phyloP scores from a whole-genome alignment of 2,888 invertebrate genomes.

The Caenorhabditis doughertyi region DNA sequence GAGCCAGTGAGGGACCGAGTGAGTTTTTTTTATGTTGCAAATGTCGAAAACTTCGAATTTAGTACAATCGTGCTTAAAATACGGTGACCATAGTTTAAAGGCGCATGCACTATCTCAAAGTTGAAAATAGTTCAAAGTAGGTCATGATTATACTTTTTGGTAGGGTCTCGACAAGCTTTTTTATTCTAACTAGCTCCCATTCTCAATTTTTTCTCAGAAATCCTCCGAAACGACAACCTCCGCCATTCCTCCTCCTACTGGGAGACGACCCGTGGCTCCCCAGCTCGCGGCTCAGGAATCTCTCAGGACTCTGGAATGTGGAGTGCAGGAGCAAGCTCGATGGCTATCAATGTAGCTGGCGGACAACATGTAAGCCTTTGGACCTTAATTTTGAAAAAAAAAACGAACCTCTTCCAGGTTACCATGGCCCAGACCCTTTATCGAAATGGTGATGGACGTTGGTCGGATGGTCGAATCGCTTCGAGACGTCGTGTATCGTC shows the following conservation, averaged over 20 bases:
- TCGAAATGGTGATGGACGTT: slow-evolving; percentile 76
- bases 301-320: slow-evolving; percentile 64
- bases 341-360: slow-evolving; percentile 35
- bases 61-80: no score
- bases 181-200: no score
- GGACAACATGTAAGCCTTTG: slow-evolving; percentile 51
- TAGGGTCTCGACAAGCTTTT: no score
- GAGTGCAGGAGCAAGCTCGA: slow-evolving; percentile 53
- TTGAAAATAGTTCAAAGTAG: no score
- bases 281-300: slow-evolving; percentile 60
- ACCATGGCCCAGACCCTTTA: slow-evolving; percentile 69
- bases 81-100: no score
- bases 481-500: slow-evolving; percentile 49
- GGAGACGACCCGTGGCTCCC: slow-evolving; percentile 52
- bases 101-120: no score
- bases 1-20: slow-evolving; percentile 47
- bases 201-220: slow-evolving; percentile 18
- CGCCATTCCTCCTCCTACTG: slow-evolving; percentile 58
- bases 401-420: slow-evolving; percentile 32
- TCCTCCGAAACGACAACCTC: slow-evolving; percentile 41
- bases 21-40: neutral
- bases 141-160: no score
- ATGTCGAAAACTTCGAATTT: neutral
- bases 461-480: slow-evolving; percentile 76
- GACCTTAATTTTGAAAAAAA: no score